These are phyloP conservation scores for Trichogramma dendrolimi DNA, from an alignment of 2,888 invertebrate genomes.

Conservation along the genomic window DNA sequence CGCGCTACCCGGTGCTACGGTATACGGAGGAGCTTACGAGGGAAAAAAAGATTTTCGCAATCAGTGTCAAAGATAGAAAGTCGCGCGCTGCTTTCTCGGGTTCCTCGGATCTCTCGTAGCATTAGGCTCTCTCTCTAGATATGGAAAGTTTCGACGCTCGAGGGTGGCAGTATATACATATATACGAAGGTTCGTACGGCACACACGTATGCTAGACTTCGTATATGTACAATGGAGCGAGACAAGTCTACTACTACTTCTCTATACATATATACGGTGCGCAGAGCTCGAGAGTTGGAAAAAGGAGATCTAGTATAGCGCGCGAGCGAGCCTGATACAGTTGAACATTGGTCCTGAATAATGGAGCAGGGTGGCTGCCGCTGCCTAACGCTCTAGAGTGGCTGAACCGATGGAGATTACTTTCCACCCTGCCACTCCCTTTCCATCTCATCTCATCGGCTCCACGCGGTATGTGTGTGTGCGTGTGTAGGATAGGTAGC, in stretches of 20 bases:
- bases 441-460: not conserved
- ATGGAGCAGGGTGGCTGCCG: conserved; percentile 10
- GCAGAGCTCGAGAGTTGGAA: conserved; percentile 1
- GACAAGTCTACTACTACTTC: not conserved
- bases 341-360: conserved; percentile 20
- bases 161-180: not conserved
- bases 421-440: not conserved
- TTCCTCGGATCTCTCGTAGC: conserved; percentile 4
- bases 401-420: conserved; percentile 22
- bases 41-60: conserved; percentile 2
- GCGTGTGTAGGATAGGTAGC: too few species aligned
- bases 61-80: conserved; percentile 3
- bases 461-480: too few species aligned
- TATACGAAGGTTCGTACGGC: too few species aligned
- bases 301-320: not conserved
- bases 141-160: not conserved
- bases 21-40: too few species aligned
- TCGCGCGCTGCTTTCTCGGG: not conserved
- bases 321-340: not conserved
- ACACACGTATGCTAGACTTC: too few species aligned
- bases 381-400: conserved; percentile 4
- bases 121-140: not conserved
- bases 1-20: too few species aligned
- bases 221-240: not conserved
- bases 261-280: too few species aligned